A percentile compares a stretch with the other conserved stretches of the same genome.
Evolutionary conservation across 2,113 vertebrate species (phyloP).

Genomic region (Dicentrarchus labrax): DNA sequence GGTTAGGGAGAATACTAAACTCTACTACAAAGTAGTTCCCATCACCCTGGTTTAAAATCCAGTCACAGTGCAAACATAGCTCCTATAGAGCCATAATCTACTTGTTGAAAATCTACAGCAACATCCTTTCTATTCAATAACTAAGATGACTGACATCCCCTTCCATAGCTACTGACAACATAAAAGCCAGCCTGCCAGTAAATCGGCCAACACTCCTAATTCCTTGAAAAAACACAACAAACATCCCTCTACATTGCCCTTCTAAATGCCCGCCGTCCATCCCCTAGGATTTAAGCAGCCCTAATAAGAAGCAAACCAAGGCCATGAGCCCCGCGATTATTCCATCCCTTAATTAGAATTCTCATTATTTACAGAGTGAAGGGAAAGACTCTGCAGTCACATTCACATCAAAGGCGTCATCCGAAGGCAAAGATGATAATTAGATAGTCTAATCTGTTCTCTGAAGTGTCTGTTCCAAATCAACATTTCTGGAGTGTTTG

Average conservation of each 20-base stretch:
- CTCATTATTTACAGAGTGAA: slow-evolving; percentile 85
- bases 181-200: slow-evolving; percentile 79
- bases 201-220: slow-evolving; percentile 76
- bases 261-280: slow-evolving; percentile 79
- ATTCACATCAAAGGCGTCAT: slow-evolving; percentile 84
- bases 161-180: slow-evolving; percentile 74
- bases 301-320: slow-evolving; percentile 82
- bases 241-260: slow-evolving; percentile 75
- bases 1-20: slow-evolving; percentile 14
- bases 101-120: slow-evolving; percentile 71
- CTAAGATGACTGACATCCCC: slow-evolving; percentile 72
- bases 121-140: slow-evolving; percentile 72
- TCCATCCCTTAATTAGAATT: slow-evolving; percentile 86
- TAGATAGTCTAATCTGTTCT: slow-evolving; percentile 85
- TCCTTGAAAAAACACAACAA: slow-evolving; percentile 75
- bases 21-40: slow-evolving; percentile 17
- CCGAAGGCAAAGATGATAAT: slow-evolving; percentile 84
- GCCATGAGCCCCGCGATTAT: slow-evolving; percentile 81
- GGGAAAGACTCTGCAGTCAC: slow-evolving; percentile 78
- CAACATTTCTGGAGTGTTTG: slow-evolving; percentile 83
- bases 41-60: slow-evolving; percentile 48
- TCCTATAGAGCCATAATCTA: slow-evolving; percentile 55
- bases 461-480: slow-evolving; percentile 80
- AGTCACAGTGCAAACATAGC: slow-evolving; percentile 53
- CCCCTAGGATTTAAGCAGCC: slow-evolving; percentile 76